A percentile compares a stretch with the other conserved stretches of the same genome.
phyloP scores from a whole-genome alignment of 2,888 invertebrate species.

The Muscina levida region DNA sequence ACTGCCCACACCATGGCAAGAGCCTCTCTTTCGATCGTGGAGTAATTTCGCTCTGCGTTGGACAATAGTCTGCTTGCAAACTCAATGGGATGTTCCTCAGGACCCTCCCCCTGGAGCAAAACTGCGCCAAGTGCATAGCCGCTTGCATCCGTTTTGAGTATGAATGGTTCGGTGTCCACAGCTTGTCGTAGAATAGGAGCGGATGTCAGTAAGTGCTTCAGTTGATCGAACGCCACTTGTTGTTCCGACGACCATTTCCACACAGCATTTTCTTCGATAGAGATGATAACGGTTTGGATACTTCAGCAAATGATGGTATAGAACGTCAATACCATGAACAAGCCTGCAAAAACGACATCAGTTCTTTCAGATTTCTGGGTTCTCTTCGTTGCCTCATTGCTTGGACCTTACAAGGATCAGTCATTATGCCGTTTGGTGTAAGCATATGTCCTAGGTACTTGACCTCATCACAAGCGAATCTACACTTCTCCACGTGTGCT shows the following conservation, averaged over 20 bases:
- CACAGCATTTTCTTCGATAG: too few relatives aligned
- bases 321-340: conserved; percentile 8
- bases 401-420: too few relatives aligned
- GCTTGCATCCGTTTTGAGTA: too few relatives aligned
- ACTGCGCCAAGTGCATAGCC: conserved; percentile 67
- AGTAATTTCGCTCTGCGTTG: too few relatives aligned
- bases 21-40: too few relatives aligned
- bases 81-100: conserved; percentile 70
- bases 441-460: conserved; percentile 3
- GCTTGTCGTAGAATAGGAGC: conserved; percentile 68
- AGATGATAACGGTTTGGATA: too few relatives aligned
- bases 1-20: too few relatives aligned
- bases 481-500: not conserved
- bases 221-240: conserved; percentile 33
- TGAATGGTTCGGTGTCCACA: conserved; percentile 66
- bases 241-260: conserved; percentile 47
- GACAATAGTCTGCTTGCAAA: conserved; percentile 68
- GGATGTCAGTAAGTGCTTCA: conserved; percentile 17
- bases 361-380: not conserved
- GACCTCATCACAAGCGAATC: not conserved
- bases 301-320: conserved; percentile 8
- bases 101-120: too few relatives aligned
- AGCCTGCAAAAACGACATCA: conserved; percentile 13
- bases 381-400: too few relatives aligned
- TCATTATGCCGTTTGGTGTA: too few relatives aligned